Evolutionary conservation across 2,797 vertebrate species (phyloP).

Genomic region (Sebastes melanostomus): DNA sequence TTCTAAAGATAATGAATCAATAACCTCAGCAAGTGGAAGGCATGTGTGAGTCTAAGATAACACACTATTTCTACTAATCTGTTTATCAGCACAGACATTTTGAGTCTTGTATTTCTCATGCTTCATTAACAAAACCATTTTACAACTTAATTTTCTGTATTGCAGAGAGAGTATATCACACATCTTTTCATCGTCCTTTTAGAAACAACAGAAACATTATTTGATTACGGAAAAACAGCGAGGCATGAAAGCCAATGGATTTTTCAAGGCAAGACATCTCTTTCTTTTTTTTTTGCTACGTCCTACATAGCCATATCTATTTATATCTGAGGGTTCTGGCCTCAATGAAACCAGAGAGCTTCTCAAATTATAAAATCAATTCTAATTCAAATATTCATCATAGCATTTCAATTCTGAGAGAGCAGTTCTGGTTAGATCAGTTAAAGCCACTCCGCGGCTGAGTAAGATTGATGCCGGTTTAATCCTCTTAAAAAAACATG

Average conservation of each 20-base stretch:
- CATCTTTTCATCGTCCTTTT: slow-evolving; percentile 44
- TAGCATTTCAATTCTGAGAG: slow-evolving; percentile 79
- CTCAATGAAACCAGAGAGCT: slow-evolving; percentile 80
- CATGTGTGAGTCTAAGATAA: background rate
- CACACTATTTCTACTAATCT: background rate
- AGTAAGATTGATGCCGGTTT: slow-evolving; percentile 73
- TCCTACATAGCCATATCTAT: slow-evolving; percentile 73
- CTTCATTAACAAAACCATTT: slow-evolving; percentile 28
- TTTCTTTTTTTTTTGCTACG: slow-evolving; percentile 28
- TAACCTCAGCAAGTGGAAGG: background rate
- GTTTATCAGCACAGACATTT: background rate
- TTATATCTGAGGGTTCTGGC: slow-evolving; percentile 77
- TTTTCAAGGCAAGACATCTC: slow-evolving; percentile 57
- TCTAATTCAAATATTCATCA: slow-evolving; percentile 85
- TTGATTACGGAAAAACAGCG: slow-evolving; percentile 64
- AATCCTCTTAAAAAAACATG: slow-evolving; percentile 65
- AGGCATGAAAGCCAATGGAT: slow-evolving; percentile 49
- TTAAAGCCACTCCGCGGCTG: slow-evolving; percentile 59
- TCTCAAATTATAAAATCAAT: slow-evolving; percentile 85
- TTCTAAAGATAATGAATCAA: background rate
- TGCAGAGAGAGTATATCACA: slow-evolving; percentile 66
- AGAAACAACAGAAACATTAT: slow-evolving; percentile 59
- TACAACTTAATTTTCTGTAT: slow-evolving; percentile 62
- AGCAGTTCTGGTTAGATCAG: slow-evolving; percentile 69
- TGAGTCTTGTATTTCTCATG: slow-evolving; percentile 10